Percentiles rank a stretch among this genome's conserved stretches.
These are phyloP conservation scores for Pseudomyrmex cubaensis DNA, from an alignment of 1,140 invertebrate genomes.

Conservation along the genomic window DNA sequence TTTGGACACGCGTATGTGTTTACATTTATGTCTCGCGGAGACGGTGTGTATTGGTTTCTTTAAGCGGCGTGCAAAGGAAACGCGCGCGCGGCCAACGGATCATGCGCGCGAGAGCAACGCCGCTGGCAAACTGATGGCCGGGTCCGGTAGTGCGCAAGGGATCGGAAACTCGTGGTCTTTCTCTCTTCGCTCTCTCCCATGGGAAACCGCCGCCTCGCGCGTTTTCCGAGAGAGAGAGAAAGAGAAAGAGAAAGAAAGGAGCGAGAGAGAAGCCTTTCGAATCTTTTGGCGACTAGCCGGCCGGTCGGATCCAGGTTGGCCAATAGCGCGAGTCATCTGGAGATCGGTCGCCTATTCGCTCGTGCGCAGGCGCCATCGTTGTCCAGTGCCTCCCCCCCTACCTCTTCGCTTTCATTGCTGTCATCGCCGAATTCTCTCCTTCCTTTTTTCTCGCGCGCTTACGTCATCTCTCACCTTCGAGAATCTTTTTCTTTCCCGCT, in stretches of 20 bases:
- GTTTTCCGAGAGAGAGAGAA: slow-evolving; percentile 18
- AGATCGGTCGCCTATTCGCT: background rate
- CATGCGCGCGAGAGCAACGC: slow-evolving; percentile 51
- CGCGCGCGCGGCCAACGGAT: background rate
- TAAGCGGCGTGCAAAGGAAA: background rate
- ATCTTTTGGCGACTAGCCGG: slow-evolving; percentile 45
- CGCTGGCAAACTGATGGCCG: slow-evolving; percentile 51
- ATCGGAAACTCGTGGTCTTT: too few species aligned
- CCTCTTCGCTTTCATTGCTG: background rate
- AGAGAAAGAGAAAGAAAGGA: slow-evolving; percentile 25
- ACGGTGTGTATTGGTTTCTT: background rate
- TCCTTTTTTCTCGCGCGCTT: background rate
- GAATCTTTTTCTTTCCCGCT: too few species aligned
- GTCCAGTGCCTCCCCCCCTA: background rate
- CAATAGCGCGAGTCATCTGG: slow-evolving; percentile 37
- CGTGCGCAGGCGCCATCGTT: background rate
- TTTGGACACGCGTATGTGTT: slow-evolving; percentile 19
- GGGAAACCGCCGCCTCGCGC: slow-evolving; percentile 55
- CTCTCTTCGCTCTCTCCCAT: slow-evolving; percentile 47
- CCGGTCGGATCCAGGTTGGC: slow-evolving; percentile 1
- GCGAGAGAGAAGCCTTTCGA: slow-evolving; percentile 51
- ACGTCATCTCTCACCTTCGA: background rate
- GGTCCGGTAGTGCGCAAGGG: slow-evolving; percentile 4
- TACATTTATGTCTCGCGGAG: background rate
- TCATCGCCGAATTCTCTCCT: background rate